Conservation (phyloP, 2,113 vertebrate species). For the Cichladusa arquata region DNA sequence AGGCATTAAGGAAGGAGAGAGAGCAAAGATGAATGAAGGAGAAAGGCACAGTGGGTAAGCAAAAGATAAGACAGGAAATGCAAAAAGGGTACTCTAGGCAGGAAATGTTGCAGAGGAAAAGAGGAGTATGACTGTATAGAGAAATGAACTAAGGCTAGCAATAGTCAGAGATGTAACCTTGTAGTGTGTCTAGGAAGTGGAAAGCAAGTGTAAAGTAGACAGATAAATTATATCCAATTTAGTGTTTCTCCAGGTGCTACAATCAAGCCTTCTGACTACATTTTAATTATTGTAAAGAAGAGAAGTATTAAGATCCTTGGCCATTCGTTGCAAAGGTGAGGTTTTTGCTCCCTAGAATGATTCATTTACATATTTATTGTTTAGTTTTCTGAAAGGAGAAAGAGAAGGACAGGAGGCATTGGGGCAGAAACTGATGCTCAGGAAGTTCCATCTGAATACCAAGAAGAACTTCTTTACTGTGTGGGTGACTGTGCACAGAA, state of each 20-base stretch:
- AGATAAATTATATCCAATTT: not conserved
- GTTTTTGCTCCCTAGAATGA: not conserved
- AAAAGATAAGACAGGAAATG: not conserved
- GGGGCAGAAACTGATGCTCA: not conserved
- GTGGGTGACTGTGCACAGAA: no score
- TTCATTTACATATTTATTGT: not conserved
- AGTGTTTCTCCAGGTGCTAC: not conserved
- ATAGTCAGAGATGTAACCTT: not conserved
- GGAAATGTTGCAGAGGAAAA: not conserved
- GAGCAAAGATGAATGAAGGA: not conserved
- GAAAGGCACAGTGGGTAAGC: not conserved
- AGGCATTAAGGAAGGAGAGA: not conserved
- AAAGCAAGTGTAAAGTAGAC: not conserved
- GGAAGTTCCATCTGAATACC: not conserved
- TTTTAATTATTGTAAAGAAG: not conserved
- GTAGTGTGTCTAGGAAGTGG: not conserved
- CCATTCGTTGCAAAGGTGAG: not conserved
- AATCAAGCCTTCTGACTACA: not conserved
- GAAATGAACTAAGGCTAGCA: not conserved
- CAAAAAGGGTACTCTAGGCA: not conserved
- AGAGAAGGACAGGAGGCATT: not conserved
- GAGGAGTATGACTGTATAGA: not conserved
- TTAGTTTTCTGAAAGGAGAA: not conserved
- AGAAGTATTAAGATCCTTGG: not conserved
- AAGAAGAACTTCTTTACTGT: not conserved